Conservation (phyloP, 2,888 invertebrate species). For the Autographa pulchrina region DNA sequence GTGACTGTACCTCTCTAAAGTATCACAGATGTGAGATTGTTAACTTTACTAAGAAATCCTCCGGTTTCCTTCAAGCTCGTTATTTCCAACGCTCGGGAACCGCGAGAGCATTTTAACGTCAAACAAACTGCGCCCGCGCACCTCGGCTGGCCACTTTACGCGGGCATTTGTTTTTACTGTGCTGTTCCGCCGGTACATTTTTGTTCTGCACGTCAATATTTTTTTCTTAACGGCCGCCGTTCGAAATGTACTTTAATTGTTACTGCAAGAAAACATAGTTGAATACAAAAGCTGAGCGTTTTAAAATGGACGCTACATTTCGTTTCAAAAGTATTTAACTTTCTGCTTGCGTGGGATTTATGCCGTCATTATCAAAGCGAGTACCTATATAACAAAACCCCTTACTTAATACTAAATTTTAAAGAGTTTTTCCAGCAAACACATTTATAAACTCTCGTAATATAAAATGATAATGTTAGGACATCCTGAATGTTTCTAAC, state of each 20-base stretch:
- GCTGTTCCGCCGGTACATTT: conserved; percentile 54
- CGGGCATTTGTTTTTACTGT: conserved; percentile 70
- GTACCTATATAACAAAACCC: neutral
- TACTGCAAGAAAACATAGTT: conserved; percentile 43
- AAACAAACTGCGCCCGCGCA: conserved; percentile 67
- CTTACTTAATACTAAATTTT: too few species aligned
- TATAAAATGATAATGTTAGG: conserved; percentile 10
- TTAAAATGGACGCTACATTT: conserved; percentile 24
- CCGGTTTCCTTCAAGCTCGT: conserved; percentile 65
- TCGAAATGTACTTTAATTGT: conserved; percentile 57
- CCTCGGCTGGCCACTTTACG: conserved; percentile 62
- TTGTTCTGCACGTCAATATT: conserved; percentile 56
- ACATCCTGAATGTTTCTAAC: conserved; percentile 22
- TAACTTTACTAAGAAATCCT: conserved; percentile 67
- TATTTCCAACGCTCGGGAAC: conserved; percentile 65
- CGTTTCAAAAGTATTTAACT: neutral
- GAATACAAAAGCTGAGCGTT: conserved; percentile 9
- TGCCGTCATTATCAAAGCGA: neutral
- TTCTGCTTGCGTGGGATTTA: neutral
- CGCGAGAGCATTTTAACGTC: conserved; percentile 64
- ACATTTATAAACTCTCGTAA: neutral
- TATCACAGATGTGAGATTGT: conserved; percentile 64
- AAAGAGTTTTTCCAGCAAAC: neutral
- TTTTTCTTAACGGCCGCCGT: conserved; percentile 53
- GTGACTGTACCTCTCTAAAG: conserved; percentile 58